A percentile compares a stretch with the other conserved stretches of the same genome.
Evolutionary conservation across 2,113 vertebrate genomes (phyloP).

Genomic region (Myrmecobius fasciatus): DNA sequence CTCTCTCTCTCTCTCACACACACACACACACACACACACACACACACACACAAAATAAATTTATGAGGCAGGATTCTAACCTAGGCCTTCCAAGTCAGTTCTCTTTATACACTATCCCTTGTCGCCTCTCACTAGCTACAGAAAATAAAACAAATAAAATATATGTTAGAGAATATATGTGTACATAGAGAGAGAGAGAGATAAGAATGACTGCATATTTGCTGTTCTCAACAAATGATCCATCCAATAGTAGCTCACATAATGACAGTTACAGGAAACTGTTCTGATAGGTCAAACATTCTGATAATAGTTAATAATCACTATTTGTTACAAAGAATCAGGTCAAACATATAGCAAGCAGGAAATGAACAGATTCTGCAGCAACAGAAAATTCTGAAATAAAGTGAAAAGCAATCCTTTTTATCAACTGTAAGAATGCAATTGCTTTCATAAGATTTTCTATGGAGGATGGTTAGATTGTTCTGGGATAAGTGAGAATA

Average conservation of each 20-base stretch:
- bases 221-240: not conserved
- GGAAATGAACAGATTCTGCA: constrained; percentile 33
- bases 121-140: not conserved
- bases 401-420: constrained; percentile 32
- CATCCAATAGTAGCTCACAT: not conserved
- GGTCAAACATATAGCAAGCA: constrained; percentile 25
- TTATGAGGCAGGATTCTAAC: not conserved
- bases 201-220: not conserved
- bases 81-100: not conserved
- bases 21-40: too few species aligned
- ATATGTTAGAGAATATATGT: not conserved
- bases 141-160: not conserved
- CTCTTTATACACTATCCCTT: not conserved
- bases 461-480: not conserved
- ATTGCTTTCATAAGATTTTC: constrained; percentile 22
- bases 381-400: constrained; percentile 32
- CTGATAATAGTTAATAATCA: constrained; percentile 41
- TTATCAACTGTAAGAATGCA: constrained; percentile 39
- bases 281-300: constrained; percentile 47
- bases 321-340: not conserved
- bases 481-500: constrained; percentile 26
- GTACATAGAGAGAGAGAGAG: too few species aligned
- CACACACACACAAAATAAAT: not conserved
- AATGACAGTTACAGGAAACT: constrained; percentile 43
- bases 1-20: too few species aligned